Conservation (phyloP, 1,140 invertebrate genomes). For the Magallana gigas region DNA sequence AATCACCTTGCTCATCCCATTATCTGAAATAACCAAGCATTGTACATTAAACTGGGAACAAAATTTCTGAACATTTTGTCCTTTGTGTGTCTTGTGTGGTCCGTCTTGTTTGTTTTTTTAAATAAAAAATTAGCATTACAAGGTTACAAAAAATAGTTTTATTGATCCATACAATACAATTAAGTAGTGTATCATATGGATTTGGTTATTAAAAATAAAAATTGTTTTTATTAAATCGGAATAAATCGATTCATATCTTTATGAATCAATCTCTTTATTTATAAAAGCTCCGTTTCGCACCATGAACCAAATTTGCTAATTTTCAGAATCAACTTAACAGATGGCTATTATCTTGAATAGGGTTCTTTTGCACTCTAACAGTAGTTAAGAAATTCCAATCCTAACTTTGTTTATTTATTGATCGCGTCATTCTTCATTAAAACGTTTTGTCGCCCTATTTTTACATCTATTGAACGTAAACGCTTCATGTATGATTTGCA, state of each 20-base stretch:
- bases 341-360: neutral
- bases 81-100: constrained; percentile 1
- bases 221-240: too few relatives aligned
- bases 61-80: neutral
- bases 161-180: too few relatives aligned
- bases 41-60: neutral
- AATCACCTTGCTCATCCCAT: constrained; percentile 37
- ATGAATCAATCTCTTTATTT: too few relatives aligned
- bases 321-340: neutral
- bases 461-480: neutral
- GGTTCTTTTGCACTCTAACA: neutral
- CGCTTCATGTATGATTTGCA: constrained; percentile 14
- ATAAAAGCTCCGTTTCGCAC: too few relatives aligned
- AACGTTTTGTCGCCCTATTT: constrained; percentile 29
- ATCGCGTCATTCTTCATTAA: neutral
- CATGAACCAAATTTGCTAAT: too few relatives aligned
- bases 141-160: too few relatives aligned
- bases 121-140: too few relatives aligned
- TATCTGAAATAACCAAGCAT: constrained; percentile 25
- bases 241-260: too few relatives aligned
- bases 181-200: too few relatives aligned
- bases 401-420: neutral
- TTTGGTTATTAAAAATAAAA: too few relatives aligned
- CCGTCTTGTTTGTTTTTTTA: neutral
- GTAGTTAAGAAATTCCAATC: constrained; percentile 1